These are phyloP conservation scores for Acleris literana DNA, from an alignment of 2,888 invertebrate genomes.

Conservation along the genomic window DNA sequence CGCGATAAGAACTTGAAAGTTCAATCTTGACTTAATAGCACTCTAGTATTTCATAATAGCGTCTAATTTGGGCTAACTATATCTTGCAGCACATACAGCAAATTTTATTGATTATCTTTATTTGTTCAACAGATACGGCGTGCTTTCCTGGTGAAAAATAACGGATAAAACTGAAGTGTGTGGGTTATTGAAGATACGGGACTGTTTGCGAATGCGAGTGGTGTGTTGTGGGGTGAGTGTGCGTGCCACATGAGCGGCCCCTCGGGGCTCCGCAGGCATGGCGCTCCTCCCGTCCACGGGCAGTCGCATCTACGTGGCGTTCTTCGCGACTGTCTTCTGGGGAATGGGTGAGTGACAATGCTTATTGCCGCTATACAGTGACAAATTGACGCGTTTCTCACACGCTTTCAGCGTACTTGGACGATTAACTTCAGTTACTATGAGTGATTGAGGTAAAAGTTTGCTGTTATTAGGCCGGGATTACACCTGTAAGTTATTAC, in stretches of 20 bases:
- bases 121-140: too few relatives aligned
- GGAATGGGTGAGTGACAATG: conserved; percentile 70
- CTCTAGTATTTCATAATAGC: too few relatives aligned
- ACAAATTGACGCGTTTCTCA: conserved; percentile 7
- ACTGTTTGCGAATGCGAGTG: conserved; percentile 9
- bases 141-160: too few relatives aligned
- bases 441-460: too few relatives aligned
- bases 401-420: neutral
- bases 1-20: too few relatives aligned
- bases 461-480: too few relatives aligned
- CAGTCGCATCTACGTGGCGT: conserved; percentile 76
- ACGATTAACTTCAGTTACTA: neutral
- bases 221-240: conserved; percentile 15
- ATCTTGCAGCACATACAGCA: too few relatives aligned
- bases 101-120: too few relatives aligned
- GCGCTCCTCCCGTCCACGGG: conserved; percentile 67
- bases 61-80: too few relatives aligned
- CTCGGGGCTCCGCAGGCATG: conserved; percentile 59
- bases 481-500: too few relatives aligned
- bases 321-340: conserved; percentile 76
- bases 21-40: too few relatives aligned
- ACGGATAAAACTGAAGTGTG: conserved; percentile 1
- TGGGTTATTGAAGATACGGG: neutral
- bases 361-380: conserved; percentile 4
- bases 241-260: conserved; percentile 30